Evolutionary conservation across 2,797 vertebrate genomes (phyloP), one percentile per base, ranked within the genome.

Genomic region (Cirrhinus molitorella): DNA sequence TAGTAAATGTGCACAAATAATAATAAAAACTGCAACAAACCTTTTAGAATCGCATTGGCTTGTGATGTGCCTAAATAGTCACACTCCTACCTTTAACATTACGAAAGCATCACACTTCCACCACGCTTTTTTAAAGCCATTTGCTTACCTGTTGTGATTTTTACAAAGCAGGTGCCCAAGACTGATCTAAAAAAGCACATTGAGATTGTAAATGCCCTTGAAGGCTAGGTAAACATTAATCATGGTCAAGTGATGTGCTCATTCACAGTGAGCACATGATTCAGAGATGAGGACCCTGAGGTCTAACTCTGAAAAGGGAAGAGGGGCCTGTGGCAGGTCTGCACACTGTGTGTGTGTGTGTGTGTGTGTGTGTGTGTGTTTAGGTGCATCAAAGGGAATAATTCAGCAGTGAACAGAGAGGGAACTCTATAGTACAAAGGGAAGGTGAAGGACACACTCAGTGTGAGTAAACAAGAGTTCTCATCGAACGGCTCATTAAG

Each of bases 351-450:
- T 25, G 19, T 71, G 1, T 25, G 19, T 71, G 1, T 53, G 5
- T 49, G 61, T 63, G 11, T 75, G 45, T 73, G 73, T 55, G 45
- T 73, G 73, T 55, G 55, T 68, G 77, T 31, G 80, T 73, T 55
- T 65, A 25, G 51, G 19, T 61, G 73, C 65, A 93, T 95, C 93
- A 94, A 94, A 95, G 92, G 79, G 93, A 94, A 94, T 94, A 91
- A 94, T 94, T 94, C 91, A 94, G 87, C 57, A 67, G 55, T 66
- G 80, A 85, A 87, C 89, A 51, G 61, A 89, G 86, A 66, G 84
- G 87, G 85, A 88, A 88, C 85, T 82, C 84, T 10, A 19, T 84
- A 89, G 87, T 89, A 89, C 86, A 91, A 89, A 93, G 91, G 88
- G 83, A 87, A 90, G 89, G 88, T 90, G 71, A 88, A 92, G 87